A percentile compares a stretch with the other conserved stretches of the same genome.
Evolutionary conservation across 2,888 invertebrate species (phyloP).

Genomic region (Bhutanitis thaidina): DNA sequence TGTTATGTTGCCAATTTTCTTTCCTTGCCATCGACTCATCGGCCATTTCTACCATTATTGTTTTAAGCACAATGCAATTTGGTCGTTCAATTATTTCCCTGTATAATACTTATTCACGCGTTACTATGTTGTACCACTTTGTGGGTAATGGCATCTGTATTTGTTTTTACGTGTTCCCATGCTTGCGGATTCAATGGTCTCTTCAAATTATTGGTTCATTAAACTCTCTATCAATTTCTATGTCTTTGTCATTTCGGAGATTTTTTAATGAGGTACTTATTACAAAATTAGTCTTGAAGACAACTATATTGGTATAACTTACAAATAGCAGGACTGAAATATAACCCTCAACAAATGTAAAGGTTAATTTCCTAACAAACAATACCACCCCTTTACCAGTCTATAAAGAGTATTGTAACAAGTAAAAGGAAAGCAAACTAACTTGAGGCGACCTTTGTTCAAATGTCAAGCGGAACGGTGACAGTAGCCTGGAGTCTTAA

Average conservation of each 20-base stretch:
- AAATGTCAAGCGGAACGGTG: constrained; percentile 71
- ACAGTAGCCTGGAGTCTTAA: constrained; percentile 65
- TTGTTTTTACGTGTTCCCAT: constrained; percentile 54
- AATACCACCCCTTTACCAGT: constrained; percentile 65
- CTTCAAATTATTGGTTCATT: background rate
- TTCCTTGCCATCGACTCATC: constrained; percentile 62
- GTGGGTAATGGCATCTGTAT: constrained; percentile 43
- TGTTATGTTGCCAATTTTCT: constrained; percentile 53
- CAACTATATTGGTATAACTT: constrained; percentile 25
- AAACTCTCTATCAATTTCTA: background rate
- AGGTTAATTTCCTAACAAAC: constrained; percentile 60
- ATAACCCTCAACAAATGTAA: constrained; percentile 42
- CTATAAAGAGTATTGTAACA: constrained; percentile 61
- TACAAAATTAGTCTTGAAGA: no score
- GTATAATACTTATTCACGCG: constrained; percentile 54
- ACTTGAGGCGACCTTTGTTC: constrained; percentile 70
- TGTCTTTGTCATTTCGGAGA: no score
- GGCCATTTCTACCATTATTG: constrained; percentile 55
- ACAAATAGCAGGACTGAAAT: constrained; percentile 23
- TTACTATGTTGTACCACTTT: constrained; percentile 38
- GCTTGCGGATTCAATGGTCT: constrained; percentile 22
- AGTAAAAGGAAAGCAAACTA: constrained; percentile 67
- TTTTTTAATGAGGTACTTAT: no score
- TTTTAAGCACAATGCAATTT: constrained; percentile 48
- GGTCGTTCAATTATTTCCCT: constrained; percentile 45